Evolutionary conservation across 2,888 invertebrate species (phyloP), one percentile per base, ranked within the genome.

Genomic region (Ectemnius cavifrons): DNA sequence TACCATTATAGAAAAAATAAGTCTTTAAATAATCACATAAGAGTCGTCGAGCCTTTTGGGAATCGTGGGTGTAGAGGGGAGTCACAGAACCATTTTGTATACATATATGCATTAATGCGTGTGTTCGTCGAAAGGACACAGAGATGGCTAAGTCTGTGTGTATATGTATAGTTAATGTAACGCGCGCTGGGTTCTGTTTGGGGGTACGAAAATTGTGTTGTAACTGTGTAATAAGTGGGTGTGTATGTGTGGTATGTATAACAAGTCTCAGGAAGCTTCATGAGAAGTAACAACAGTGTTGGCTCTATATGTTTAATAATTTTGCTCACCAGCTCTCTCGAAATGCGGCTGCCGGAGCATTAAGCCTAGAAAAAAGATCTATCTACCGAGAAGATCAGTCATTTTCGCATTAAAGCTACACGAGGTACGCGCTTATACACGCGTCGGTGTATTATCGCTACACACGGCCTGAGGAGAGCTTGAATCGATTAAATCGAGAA

Each of bases 1-100:
- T 85, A 87, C 85, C 83, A 79, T 89, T 88, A 89, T 89, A 90
- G 88, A 89, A 90, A 90, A 90, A 90, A 89, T 89, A 89, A 90
- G 89, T 90, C 89, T 90, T 90, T 87, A 89, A 90, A 90, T 89
- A 89, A 90, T 90, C 89, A 90, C 89, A 89, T 89, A 89, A 89
- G 86, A 89, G 88, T 88, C 84, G 81, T 84, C 87, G 87, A 89
- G 87, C 83, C 86, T 84, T 37, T 84, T 80, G 70, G 69, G 68
- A 68, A 74, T 64, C 18, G 66, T 58, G 62, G 69, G 59, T 8
- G 20, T 23, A 56, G 20, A 67, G 66, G 61, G 45, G 60, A 65
- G 66, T 23, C 18, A 59, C 62, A 75, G 67, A 70, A 71, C 64
- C 75, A 78, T 75, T 76, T 62, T 77, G 64, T 68, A 67, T 77